Evolutionary conservation across 2,797 vertebrate species (phyloP), one percentile per base, ranked within the genome.

Genomic region (Microctenopoma steveboyesi): DNA sequence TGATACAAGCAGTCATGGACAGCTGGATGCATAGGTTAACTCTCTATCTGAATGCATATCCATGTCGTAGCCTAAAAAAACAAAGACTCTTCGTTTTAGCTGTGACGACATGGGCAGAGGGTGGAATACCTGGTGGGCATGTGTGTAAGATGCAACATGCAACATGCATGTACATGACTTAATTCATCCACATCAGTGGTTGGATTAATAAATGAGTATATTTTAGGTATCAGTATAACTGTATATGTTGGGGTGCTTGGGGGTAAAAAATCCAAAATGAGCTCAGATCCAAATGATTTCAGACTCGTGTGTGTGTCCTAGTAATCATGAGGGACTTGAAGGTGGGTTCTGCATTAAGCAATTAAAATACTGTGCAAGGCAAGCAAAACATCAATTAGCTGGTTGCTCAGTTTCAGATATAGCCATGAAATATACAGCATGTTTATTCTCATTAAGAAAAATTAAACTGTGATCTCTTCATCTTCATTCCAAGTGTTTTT

Each of bases 1-100:
- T 78, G 76, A 86, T 85, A 83, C 78, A 69, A 71, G 82, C 69
- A 61, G 67, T 71, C 65, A 67, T 40, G 78, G 70, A 74, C 86
- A 88, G 74, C 75, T 85, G 76, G 70, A 79, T 74, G 76, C 64
- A 76, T 89, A 74, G 55, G 81, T 74, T 78, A 79, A 16, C 50
- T 46, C 40, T 63, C 60, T 76, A 35, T 57, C 45, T 43, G 46
- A 51, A 39, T 59, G 30, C 33, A 2, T 50, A 47, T 49, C 46
- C 43, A 25, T 35, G 50, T 70, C 49, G 55, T 56, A 58, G 59
- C 60, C 48, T 59, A 55, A 35, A 3, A 30, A 30, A 30, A 30
- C 4, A 30, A 30, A 30, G 5, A 40, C 54, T 37, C 3, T 8
- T 33, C 6, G 28, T 30, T 30, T 33, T 33, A 27, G 9, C 30